Evolutionary conservation across 2,888 invertebrate genomes (phyloP).

Genomic region (Drepana falcataria): DNA sequence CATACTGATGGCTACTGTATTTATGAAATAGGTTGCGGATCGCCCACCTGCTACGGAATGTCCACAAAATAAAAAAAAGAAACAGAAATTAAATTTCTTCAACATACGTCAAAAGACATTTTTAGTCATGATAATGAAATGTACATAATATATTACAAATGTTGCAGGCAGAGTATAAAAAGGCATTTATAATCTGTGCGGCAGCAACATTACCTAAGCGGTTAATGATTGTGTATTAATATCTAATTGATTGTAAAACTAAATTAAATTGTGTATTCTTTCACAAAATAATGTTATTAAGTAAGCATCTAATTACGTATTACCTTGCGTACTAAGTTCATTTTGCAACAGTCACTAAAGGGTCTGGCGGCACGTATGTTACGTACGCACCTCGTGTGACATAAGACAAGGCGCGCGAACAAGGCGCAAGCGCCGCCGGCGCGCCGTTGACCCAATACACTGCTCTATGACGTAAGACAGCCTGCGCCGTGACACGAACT

Average conservation of each 20-base stretch:
- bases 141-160: too few species aligned
- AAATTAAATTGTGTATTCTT: too few species aligned
- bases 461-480: constrained; percentile 49
- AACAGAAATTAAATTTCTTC: too few species aligned
- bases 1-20: constrained; percentile 66
- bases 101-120: too few species aligned
- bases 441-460: constrained; percentile 61
- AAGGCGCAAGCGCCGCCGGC: constrained; percentile 28
- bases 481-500: constrained; percentile 42
- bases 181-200: too few species aligned
- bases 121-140: too few species aligned
- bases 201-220: too few species aligned
- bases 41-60: constrained; percentile 38
- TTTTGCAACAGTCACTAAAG: constrained; percentile 17
- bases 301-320: not conserved
- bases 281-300: too few species aligned
- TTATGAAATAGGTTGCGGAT: constrained; percentile 51
- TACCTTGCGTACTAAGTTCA: constrained; percentile 19
- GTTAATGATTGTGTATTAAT: too few species aligned
- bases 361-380: constrained; percentile 42
- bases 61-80: constrained; percentile 1
- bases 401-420: constrained; percentile 51
- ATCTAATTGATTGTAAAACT: too few species aligned
- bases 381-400: constrained; percentile 52
- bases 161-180: too few species aligned